Base-by-base conservation (phyloP, 2,113 vertebrate genomes). In the Poeciliopsis turrubarensis region DNA sequence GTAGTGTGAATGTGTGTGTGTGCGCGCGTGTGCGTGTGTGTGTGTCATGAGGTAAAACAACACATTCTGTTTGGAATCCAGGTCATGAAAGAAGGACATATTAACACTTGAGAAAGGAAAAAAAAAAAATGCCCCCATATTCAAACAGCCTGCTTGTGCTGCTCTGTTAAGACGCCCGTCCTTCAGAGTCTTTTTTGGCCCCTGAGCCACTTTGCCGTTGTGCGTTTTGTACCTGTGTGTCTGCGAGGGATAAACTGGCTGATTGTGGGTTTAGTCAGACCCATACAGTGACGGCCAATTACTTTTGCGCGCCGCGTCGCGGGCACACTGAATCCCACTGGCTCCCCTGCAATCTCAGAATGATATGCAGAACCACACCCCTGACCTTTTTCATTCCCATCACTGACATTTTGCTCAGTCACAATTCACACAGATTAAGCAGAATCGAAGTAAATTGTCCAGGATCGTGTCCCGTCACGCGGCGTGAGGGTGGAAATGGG, bases 231-330 rank as follows among this genome's bases (percentile, higher is more conserved):
- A 47, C 15, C 41, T 44, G 3, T 44, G 41, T 44, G 41, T 47
- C 44, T 47, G 19, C 5, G 44, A 47, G 44, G 44, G 17, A 87
- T 71, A 15, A 79, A 73, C 70, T 7, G 41, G 37, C 32, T 34
- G 51, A 70, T 80, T 80, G 81, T 62, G 79, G 80, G 31, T 77
- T 31, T n/a, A 66, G 78, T 79, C 1, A 63, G 39, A 69, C 11
- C 27, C 60, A 60, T 78, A 85, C 69, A 60, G 61, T 57, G 80
- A 78, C 65, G 82, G 63, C 72, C 87, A 89, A 86, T 90, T 92
- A 88, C 60, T 82, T 82, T 77, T 70, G 44, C 44, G 19, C 5
- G 5, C 60, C 80, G 64, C 74, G 75, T 84, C 85, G 72, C 60
- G 31, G 54, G 60, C 68, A 26, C 72, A 70, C 60, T 57, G 84